Evolutionary conservation across 2,888 invertebrate genomes (phyloP).

Genomic region (Fragum whitleyi): DNA sequence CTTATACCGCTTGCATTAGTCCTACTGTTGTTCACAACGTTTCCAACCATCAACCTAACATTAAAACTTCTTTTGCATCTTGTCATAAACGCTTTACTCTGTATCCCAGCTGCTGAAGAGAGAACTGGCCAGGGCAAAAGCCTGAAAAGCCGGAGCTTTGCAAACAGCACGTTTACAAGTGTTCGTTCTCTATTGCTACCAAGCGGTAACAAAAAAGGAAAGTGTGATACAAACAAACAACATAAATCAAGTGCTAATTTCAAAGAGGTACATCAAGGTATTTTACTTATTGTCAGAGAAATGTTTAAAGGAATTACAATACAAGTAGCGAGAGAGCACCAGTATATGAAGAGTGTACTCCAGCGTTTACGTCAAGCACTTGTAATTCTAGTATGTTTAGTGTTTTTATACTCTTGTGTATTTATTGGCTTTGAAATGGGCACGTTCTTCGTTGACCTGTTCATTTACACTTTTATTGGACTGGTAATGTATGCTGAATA

Average conservation of each 20-base stretch:
- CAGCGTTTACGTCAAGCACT: background rate
- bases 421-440: background rate
- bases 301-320: background rate
- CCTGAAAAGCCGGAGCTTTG: background rate
- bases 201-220: background rate
- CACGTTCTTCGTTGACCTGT: background rate
- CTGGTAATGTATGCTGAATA: background rate
- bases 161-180: background rate
- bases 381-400: background rate
- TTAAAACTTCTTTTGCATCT: background rate
- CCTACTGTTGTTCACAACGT: background rate
- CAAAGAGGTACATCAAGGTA: background rate
- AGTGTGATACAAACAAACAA: background rate
- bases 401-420: background rate
- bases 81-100: background rate
- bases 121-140: background rate
- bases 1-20: background rate
- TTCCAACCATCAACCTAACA: slow-evolving; percentile 11
- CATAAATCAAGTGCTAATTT: background rate
- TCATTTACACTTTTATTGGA: slow-evolving; percentile 8
- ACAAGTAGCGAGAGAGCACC: too few species aligned
- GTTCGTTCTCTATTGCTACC: background rate
- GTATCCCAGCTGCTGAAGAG: background rate
- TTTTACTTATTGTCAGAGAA: background rate
- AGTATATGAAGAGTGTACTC: background rate